Conservation (phyloP, 1,140 invertebrate genomes). For the Tetragonula clypearis region DNA sequence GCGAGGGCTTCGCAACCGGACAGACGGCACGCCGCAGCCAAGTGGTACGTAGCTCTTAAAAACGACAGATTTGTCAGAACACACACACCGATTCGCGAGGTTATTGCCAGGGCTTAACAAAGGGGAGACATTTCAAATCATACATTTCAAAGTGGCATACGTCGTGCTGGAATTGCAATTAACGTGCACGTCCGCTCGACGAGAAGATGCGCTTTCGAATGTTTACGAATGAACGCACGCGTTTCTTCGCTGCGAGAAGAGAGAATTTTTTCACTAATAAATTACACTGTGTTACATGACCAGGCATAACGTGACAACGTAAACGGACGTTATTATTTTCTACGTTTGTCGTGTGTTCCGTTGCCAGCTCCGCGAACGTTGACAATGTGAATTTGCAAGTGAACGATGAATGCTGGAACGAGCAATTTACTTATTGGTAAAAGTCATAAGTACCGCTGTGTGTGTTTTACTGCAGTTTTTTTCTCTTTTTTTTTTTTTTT, state of each 20-base stretch:
- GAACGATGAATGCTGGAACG: background rate
- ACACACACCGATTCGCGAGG: background rate
- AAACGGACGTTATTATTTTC: background rate
- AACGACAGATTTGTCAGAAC: background rate
- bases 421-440: background rate
- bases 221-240: slow-evolving; percentile 11
- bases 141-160: slow-evolving; percentile 15
- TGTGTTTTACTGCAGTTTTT: background rate
- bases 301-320: background rate
- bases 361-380: background rate
- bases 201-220: background rate
- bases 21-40: background rate
- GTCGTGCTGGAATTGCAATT: background rate
- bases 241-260: background rate
- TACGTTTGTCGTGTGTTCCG: background rate
- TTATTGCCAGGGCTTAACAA: background rate
- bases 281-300: slow-evolving; percentile 4
- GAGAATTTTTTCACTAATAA: slow-evolving; percentile 17
- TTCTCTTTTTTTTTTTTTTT: too few relatives aligned
- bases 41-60: slow-evolving; percentile 32
- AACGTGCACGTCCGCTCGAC: background rate
- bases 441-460: background rate
- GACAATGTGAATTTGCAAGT: background rate
- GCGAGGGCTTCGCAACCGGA: background rate
- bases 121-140: slow-evolving; percentile 12